These are phyloP conservation scores for Halcyon senegalensis DNA, from an alignment of 2,113 vertebrate genomes.

Conservation along the genomic window DNA sequence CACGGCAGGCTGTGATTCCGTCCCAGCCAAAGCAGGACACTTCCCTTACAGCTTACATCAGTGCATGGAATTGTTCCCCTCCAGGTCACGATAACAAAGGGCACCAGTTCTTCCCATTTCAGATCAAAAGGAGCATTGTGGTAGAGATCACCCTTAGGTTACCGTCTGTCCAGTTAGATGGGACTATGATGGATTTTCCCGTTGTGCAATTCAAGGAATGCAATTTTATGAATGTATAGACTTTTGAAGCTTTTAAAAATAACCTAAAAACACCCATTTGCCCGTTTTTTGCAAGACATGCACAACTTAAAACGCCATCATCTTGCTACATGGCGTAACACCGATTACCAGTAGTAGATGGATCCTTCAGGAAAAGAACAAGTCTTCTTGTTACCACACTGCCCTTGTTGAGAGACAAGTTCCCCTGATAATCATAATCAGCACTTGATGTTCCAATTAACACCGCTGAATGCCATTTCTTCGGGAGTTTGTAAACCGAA, in stretches of 20 bases:
- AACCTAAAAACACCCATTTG: not conserved
- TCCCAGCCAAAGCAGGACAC: not conserved
- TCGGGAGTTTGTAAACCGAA: not conserved
- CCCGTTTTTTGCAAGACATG: not conserved
- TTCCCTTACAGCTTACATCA: not conserved
- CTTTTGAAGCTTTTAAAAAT: not conserved
- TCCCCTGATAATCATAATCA: not conserved
- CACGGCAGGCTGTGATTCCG: not conserved
- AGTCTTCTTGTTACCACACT: not conserved
- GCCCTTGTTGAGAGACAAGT: not conserved
- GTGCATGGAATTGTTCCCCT: not conserved
- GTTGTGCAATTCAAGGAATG: not conserved
- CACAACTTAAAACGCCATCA: not conserved
- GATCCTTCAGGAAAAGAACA: not conserved
- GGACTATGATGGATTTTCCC: not conserved
- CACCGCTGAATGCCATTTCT: not conserved
- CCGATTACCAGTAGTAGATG: not conserved
- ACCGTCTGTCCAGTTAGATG: not conserved
- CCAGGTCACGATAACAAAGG: fast-evolving
- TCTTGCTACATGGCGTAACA: not conserved
- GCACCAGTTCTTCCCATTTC: not conserved
- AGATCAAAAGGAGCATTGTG: not conserved
- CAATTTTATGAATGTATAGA: not conserved
- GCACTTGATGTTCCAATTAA: conserved; percentile 12
- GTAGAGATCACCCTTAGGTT: not conserved